Conservation (phyloP, 2,797 vertebrate genomes). For the Molothrus aeneus region DNA sequence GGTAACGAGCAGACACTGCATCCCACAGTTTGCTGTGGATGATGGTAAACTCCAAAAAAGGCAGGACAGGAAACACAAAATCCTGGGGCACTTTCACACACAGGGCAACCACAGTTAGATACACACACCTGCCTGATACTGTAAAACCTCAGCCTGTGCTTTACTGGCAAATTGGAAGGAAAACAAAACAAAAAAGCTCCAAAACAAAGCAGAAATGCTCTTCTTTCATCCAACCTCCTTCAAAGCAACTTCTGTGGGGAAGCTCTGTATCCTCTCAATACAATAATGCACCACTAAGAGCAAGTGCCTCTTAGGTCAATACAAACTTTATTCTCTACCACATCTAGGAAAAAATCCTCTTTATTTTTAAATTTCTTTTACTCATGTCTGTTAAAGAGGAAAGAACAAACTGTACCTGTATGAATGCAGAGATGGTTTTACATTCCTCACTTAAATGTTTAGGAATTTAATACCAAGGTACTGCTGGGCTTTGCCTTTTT, state of each 20-base stretch:
- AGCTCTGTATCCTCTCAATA: neutral
- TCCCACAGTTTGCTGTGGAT: constrained; percentile 82
- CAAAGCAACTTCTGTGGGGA: neutral
- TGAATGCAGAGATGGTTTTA: constrained; percentile 26
- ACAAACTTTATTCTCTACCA: neutral
- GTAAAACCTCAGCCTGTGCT: constrained; percentile 70
- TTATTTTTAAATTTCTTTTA: neutral
- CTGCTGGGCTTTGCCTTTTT: constrained; percentile 15
- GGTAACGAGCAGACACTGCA: constrained; percentile 80
- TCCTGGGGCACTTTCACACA: constrained; percentile 37
- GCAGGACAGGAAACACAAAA: constrained; percentile 58
- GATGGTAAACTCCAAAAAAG: constrained; percentile 82
- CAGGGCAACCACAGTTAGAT: constrained; percentile 33
- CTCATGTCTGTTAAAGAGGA: neutral
- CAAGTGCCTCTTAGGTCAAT: neutral
- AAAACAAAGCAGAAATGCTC: neutral
- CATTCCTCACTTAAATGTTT: constrained; percentile 33
- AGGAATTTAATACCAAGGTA: neutral
- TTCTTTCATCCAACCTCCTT: constrained; percentile 14
- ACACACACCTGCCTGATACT: constrained; percentile 55
- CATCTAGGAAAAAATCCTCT: neutral
- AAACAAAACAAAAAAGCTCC: neutral
- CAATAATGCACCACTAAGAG: neutral
- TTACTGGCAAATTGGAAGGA: neutral
- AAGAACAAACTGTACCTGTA: constrained; percentile 37